Base-by-base conservation (phyloP, 2,888 invertebrate genomes). In the Erebia aethiops region DNA sequence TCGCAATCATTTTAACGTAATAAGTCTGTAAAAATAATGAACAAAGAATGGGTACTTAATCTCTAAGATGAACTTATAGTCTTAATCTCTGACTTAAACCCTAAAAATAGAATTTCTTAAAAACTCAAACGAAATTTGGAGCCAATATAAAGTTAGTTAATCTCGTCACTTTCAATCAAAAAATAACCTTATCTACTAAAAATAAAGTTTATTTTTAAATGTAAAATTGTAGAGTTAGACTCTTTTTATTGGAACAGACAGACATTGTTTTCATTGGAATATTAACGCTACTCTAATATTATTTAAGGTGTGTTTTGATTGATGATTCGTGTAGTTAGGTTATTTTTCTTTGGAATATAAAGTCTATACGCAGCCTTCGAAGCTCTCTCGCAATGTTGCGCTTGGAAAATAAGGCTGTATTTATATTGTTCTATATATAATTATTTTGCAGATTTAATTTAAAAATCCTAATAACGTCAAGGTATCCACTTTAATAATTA, bases 331-430 rank as follows among this genome's bases (percentile, higher is more conserved):
- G 58, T 21, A 61, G 13, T 68, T 74, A 58, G 8, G 77, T 54
- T 75, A 21, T 81, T 83, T 71, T 71, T 35, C 11, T 43, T 49
- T 4, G n/a, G 26, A 16, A 35, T 46, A 14, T 67, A 14, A 43
- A 57, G 16, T 67, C 61, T 71, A n/a, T n/a, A 70, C 76, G 78
- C 77, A 87, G 82, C 86, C 86, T 84, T 86, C 84, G 75, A 83
- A 81, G 79, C 81, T 84, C 81, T 82, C 80, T 82, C 78, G 81
- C 80, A 82, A 81, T 80, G 79, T 75, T 72, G 78, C 71, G 72
- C 75, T 72, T 78, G 74, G 73, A 57, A 80, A 68, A 65, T 79
- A 82, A 83, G 74, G 83, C 70, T 46, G 18, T 21, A 68, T 78
- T 74, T 79, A 85, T 21, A 72, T 49, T 49, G 49, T 4, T 4